Base-by-base conservation (phyloP, 1,140 invertebrate species). In the Paraescarpia echinospica region DNA sequence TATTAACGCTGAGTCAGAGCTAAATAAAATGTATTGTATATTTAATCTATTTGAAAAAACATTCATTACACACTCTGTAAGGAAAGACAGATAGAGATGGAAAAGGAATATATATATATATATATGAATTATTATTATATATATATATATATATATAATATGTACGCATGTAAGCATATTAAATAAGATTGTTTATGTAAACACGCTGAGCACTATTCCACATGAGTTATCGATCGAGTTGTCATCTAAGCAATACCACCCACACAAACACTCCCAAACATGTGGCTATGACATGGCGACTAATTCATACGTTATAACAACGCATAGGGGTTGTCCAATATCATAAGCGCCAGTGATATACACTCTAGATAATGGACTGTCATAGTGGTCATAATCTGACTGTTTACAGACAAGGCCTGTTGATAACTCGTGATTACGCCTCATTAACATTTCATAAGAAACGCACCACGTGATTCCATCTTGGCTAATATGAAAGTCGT, bases 361-460 rank as follows among this genome's bases (percentile, higher is more conserved):
- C 14, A 77, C 8, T 77, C 18, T 77, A 12, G 22, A 5, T 77
- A 18, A 77, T 77, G 59, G 2, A 77, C 22, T 12, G 4, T 77
- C 22, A 31, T 27, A 1, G 59, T 77, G 59, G 59, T 31, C 59
- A 31, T 27, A 77, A 27, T 27, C 14, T 2, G 59, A 0, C 59
- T 41, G 41, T 12, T 12, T 12, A 41, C 59, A 77, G 22, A 18
- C 59, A 77, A 12, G 22, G 59, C 22, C 59, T 77, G 59, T 27
- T 77, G 27, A 77, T 77, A 77, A 77, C 59, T 12, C 8, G 27
- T 27, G 22, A 2, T 31, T 18, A 31, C 14, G 8, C 59, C 59
- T 77, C 59, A 77, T 77, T 77, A 77, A 77, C 59, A 77, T 77
- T 77, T 77, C 59, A 77, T 77, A 77, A 77, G 59, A 77, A 77